Base-by-base conservation (phyloP, 2,113 vertebrate species). In the Furnarius figulus region DNA sequence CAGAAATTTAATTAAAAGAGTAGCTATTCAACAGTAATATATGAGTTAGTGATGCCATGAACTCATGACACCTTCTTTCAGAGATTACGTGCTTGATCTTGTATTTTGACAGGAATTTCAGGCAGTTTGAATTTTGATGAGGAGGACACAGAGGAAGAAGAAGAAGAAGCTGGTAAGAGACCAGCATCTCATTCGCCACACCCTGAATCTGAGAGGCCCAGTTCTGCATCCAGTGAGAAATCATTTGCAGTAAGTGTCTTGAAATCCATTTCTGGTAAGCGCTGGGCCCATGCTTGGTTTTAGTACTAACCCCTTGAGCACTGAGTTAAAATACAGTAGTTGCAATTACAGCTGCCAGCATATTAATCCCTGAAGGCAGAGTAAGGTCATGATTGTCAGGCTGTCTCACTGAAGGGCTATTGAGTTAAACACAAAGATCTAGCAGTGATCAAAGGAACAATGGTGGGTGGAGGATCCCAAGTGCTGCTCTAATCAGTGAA, bases 101-200 rank as follows among this genome's bases (percentile, higher is more conserved):
- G 5, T 85, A 8, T 96, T 93, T 79, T 95, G 42, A 87, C 96
- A 99, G 99, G 99, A 72, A 98, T 99, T 96, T 99, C 98, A 15
- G 98, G 96, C 90, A 99, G 99, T 76, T 96, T 99, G 98, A 99
- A 99, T 98, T 99, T 99, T 55, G 99, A 99, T 81, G 99, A 99
- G 46, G 98, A 98, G 79, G 97, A 98, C 65, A 98, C 98, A 13
- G 99, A 99, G n/a, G 98, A 98, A 27, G 50, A 97, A 92, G 76
- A 97, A 97, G 50, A 97, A 92, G 77, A 97, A 97, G 67, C 96
- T 96, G 55, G 97, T 96, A 49, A 97, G 93, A 96, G 50, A 84
- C 89, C 95, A 3, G 80, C 92, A n/a, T 98, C 98, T 59, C 96
- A 93, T 74, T 98, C 98, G 10, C 96, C 97, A 0, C 82, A 80